A percentile compares a stretch with the other conserved stretches of the same genome.
Conservation (phyloP, 2,113 vertebrate genomes). For the Pipa parva region DNA sequence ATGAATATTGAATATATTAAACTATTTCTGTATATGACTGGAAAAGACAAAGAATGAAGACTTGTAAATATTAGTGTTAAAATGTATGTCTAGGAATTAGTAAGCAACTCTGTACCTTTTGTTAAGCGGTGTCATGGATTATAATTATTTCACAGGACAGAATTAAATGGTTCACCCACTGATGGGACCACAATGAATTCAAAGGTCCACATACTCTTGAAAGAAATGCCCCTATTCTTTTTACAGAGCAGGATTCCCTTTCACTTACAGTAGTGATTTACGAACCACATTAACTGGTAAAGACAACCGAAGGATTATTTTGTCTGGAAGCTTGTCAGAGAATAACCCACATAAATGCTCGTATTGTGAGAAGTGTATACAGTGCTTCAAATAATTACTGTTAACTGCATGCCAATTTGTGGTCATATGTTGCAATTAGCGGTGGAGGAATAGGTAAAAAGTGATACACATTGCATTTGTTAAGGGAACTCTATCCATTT, state of each 20-base stretch:
- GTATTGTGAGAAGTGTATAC: conserved; percentile 16
- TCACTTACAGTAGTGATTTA: conserved; percentile 4
- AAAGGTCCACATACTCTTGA: background rate
- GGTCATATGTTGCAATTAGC: conserved; percentile 24
- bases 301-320: conserved; percentile 28
- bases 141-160: background rate
- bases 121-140: background rate
- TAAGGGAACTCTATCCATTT: conserved; percentile 23
- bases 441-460: conserved; percentile 35
- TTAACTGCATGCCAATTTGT: conserved; percentile 20
- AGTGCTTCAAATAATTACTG: conserved; percentile 21
- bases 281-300: conserved; percentile 23
- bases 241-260: background rate
- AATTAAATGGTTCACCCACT: background rate
- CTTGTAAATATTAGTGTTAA: too few species aligned
- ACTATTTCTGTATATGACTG: too few species aligned
- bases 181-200: conserved; percentile 1
- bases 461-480: conserved; percentile 31
- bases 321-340: conserved; percentile 31
- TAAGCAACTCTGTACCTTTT: too few species aligned
- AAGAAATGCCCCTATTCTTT: background rate
- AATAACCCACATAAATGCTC: conserved; percentile 27
- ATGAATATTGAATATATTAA: too few species aligned
- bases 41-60: too few species aligned
- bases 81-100: too few species aligned